Base-by-base conservation (phyloP, 64 coral and sea anemone genomes). In the Pachyseris speciosa region DNA sequence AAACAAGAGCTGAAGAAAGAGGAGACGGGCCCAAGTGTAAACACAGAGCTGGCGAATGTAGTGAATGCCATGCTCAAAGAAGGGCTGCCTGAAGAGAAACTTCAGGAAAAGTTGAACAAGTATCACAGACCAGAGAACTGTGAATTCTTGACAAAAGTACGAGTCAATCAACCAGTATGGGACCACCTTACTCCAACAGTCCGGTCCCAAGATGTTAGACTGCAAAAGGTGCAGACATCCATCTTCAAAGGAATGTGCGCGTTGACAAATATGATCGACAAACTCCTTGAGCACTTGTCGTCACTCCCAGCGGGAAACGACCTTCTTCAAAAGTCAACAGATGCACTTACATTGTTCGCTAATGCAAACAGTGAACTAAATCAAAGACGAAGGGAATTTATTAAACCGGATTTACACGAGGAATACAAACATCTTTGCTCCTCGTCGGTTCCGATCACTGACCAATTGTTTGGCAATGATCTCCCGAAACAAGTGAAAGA, bases 1-100 rank as follows among this genome's bases (percentile, higher is more conserved):
- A 87, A 74, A 36, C 67, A 87, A 26, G 85, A 87, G 41, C 67
- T 87, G 9, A 72, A 87, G 70, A 87, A 74, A 75, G 85, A 87
- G 25, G 85, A 87, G 13, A 87, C 52, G 26, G 70, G 85, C 25
- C 49, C 85, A n/a, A 43, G 34, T 59, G 34, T 87, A 17, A 87
- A 87, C 33, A 51, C 67, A 72, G 86, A 88, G 36, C 83, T 85
- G 28, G 83, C 83, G 5, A 72, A 67, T 49, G 65, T 86, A 17
- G 43, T 86, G 24, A 49, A 86, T 67, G 61, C 84, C 29, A 50
- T 58, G 67, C 22, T 72, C 24, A 55, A 74, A 87, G 84, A 74
- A 4, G 67, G 67, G 7, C 63, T 86, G 84, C 64, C 65, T 24
- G 84, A 71, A 24, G 84, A 86, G 28, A 51, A 68, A 39, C 78